Evolutionary conservation across 2,888 invertebrate species (phyloP).

Genomic region (Ochropleura leucogaster): DNA sequence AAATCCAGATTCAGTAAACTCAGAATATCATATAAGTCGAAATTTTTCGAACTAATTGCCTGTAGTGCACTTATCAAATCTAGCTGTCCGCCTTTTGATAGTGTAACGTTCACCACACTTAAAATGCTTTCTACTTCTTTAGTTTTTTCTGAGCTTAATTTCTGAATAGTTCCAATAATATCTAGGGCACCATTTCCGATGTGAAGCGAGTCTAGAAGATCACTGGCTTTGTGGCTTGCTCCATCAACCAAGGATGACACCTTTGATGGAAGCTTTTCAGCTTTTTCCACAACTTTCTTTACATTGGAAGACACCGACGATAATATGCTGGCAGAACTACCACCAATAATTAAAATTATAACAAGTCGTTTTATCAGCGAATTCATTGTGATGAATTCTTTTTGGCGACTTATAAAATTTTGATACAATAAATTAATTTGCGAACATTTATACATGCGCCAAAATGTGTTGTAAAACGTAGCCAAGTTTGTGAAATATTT

Average conservation of each 20-base stretch:
- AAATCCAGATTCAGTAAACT: neutral
- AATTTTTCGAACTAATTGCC: neutral
- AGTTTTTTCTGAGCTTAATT: neutral
- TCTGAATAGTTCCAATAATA: too few relatives aligned
- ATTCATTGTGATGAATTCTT: conserved; percentile 4
- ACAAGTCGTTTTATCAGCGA: neutral
- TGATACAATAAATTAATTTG: neutral
- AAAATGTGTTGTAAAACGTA: too few relatives aligned
- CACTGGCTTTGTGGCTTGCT: neutral
- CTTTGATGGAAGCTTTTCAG: neutral
- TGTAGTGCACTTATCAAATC: neutral
- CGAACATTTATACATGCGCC: neutral
- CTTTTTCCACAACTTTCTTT: too few relatives aligned
- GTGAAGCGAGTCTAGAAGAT: neutral
- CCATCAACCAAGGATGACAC: neutral
- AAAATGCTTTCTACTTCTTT: neutral
- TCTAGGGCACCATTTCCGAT: neutral
- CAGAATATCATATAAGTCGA: neutral
- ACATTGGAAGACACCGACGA: neutral
- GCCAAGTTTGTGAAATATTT: neutral
- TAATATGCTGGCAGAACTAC: neutral
- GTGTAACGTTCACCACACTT: neutral
- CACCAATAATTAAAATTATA: neutral
- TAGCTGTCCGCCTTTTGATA: neutral
- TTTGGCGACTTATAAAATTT: neutral